Evolutionary conservation across 2,888 invertebrate species (phyloP), one percentile per base, ranked within the genome.

Genomic region (Drosophila rubida): DNA sequence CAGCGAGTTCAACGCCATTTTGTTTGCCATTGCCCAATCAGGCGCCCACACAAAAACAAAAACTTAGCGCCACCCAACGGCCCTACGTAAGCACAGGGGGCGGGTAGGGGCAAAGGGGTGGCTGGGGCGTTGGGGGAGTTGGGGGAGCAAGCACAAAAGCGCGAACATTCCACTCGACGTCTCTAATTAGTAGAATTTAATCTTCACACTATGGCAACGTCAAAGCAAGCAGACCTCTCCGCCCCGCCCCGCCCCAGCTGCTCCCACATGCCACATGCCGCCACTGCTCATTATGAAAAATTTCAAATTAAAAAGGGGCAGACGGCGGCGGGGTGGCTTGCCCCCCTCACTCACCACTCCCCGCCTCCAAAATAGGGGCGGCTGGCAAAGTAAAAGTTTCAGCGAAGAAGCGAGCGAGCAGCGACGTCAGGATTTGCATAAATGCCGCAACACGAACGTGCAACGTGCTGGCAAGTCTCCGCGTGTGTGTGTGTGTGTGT

Each of bases 161-260:
- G 81, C 86, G 79, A 82, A 87, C 81, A 87, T 85, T 82, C 85
- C 87, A 88, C 84, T 84, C 78, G 87, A 87, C 88, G 84, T 84
- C 87, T 88, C 84, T 84, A 84, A 84, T 84, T 84, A 84, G 84
- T 84, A 80, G 88, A 84, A 84, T 84, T 84, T 84, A 84, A 88
- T 84, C 84, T 84, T 88, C 88, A 84, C 84, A 84, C 84, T 87
- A 84, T 88, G 85, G 84, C 88, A 84, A 88, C 82, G 82, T 75
- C 87, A 86, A 77, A 72, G 66, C 58, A 41, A 32, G n/a, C 32
- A 32, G 32, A 11, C 7, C 14, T 4, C 4, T 32, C 42, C 11
- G 49, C 42, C n/a, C 8, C 25, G 14, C 32, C 30, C 44, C 44
- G 23, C 37, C 2, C 23, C 27, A 14, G 14, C 14, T 14, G 35